phyloP scores from a whole-genome alignment of 1,140 invertebrate species.

The Coptotermes formosanus region DNA sequence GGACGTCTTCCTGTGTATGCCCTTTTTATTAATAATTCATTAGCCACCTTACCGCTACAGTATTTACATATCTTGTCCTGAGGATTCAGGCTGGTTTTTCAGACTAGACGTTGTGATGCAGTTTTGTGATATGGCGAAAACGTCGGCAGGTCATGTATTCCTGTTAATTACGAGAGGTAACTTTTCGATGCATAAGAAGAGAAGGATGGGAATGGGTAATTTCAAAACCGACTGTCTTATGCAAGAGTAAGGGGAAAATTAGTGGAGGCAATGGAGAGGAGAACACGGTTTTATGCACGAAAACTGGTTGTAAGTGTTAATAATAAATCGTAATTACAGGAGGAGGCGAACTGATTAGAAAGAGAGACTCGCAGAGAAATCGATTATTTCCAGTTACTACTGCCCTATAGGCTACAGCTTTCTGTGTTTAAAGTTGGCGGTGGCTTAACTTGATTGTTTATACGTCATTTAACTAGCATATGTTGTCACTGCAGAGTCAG shows the following conservation, averaged over 20 bases:
- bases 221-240: neutral
- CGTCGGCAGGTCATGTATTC: neutral
- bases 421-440: neutral
- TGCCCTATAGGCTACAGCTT: neutral
- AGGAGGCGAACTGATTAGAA: neutral
- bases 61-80: no score
- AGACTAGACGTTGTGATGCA: neutral
- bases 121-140: neutral
- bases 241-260: neutral
- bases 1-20: no score
- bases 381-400: neutral
- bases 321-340: neutral
- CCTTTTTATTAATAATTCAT: no score
- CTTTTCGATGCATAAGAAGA: neutral
- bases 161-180: neutral
- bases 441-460: neutral
- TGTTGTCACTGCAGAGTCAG: neutral
- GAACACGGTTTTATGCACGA: neutral
- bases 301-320: neutral
- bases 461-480: neutral
- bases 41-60: no score
- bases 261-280: neutral
- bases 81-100: neutral
- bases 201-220: neutral
- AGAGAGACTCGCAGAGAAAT: neutral